Conservation (phyloP, 64 coral and sea anemone species). For the Montipora efflorescens region DNA sequence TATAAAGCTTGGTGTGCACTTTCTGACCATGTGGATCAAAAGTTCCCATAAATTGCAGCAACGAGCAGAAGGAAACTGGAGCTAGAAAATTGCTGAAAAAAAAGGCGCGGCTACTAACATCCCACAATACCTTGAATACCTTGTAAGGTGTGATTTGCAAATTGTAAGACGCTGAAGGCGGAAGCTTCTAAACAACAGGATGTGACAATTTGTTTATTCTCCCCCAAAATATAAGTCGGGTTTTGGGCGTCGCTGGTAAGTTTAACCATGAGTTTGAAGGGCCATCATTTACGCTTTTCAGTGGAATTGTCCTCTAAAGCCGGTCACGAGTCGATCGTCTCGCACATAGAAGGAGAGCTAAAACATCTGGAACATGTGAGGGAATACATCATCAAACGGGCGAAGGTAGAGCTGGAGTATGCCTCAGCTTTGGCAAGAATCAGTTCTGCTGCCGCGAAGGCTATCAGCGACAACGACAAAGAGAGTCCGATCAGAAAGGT, state of each 20-base stretch:
- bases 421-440: conserved; percentile 81
- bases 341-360: conserved; percentile 80
- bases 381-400: conserved; percentile 71
- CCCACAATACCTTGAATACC: conserved; percentile 9
- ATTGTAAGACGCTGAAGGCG: not conserved
- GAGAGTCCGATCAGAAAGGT: conserved; percentile 87
- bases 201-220: conserved; percentile 25
- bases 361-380: conserved; percentile 82
- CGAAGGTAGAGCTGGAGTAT: conserved; percentile 87
- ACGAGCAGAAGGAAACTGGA: too few species aligned
- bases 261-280: conserved; percentile 9
- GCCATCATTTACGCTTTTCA: conserved; percentile 66
- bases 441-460: conserved; percentile 61
- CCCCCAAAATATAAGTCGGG: not conserved
- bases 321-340: conserved; percentile 87
- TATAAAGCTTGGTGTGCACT: too few species aligned
- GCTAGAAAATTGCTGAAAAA: too few species aligned
- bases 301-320: conserved; percentile 77
- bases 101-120: conserved; percentile 42
- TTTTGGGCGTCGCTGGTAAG: not conserved
- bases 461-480: conserved; percentile 62
- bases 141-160: not conserved
- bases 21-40: too few species aligned
- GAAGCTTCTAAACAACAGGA: conserved; percentile 21
- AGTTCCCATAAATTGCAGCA: too few species aligned